Evolutionary conservation across 2,888 invertebrate species (phyloP).

Genomic region (Mesochorus sp.): DNA sequence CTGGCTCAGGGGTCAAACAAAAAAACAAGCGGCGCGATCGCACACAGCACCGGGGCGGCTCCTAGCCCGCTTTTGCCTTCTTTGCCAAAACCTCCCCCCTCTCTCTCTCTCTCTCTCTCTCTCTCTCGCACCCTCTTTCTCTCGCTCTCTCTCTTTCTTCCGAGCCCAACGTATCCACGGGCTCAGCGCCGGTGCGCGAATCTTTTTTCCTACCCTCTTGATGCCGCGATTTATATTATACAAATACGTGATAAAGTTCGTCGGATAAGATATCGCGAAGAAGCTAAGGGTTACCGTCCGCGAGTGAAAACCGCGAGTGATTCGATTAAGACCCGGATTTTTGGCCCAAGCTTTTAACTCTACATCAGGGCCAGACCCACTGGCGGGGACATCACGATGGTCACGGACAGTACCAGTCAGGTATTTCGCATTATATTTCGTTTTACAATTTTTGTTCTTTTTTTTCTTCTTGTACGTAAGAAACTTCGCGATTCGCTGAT

Average conservation of each 20-base stretch:
- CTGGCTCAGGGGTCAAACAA: neutral
- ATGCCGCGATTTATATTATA: neutral
- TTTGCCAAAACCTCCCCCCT: slow-evolving; percentile 14
- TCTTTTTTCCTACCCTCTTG: neutral
- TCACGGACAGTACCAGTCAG: slow-evolving; percentile 79
- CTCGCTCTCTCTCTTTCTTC: neutral
- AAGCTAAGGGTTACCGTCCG: too few relatives aligned
- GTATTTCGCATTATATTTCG: slow-evolving; percentile 66
- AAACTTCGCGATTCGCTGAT: neutral
- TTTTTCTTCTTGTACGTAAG: too few relatives aligned
- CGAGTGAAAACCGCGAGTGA: slow-evolving; percentile 2
- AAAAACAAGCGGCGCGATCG: slow-evolving; percentile 32
- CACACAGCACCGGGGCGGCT: slow-evolving; percentile 54
- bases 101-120: neutral
- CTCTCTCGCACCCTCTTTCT: slow-evolving; percentile 1
- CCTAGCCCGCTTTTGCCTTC: slow-evolving; percentile 30
- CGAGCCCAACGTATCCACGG: neutral
- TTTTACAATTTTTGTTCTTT: neutral
- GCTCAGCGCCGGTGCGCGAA: slow-evolving; percentile 29
- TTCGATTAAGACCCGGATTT: slow-evolving; percentile 6
- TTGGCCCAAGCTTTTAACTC: neutral
- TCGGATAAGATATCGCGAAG: too few relatives aligned
- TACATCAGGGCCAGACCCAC: slow-evolving; percentile 23
- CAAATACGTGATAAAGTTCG: slow-evolving; percentile 15
- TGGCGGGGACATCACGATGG: slow-evolving; percentile 71